Evolutionary conservation across 2,113 vertebrate genomes (phyloP), one percentile per base, ranked within the genome.

Genomic region (Rynchops niger): DNA sequence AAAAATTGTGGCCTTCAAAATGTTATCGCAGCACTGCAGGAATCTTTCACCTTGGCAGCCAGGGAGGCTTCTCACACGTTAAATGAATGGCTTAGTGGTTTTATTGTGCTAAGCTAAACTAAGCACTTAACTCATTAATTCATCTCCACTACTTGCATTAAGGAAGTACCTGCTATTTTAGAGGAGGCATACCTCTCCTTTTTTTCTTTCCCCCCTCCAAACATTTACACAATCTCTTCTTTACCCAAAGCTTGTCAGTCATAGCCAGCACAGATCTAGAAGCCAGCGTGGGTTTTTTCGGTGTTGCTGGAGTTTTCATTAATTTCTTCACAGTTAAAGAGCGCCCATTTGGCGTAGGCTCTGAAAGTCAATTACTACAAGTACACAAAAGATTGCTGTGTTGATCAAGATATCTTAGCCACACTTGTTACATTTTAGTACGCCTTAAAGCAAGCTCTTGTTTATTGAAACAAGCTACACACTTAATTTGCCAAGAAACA

Each of bases 41-140:
- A 96, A 87, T 93, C 92, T 93, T 82, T 96, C 94, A 97, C 82
- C 62, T 94, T 97, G 93, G 88, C 94, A 97, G 70, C 93, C 55
- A 95, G 91, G 40, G 53, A 92, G 66, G 49, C 70, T 97, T 86
- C 83, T 95, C 82, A 62, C 43, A 66, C 80, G 67, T 76, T 94
- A 90, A 96, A 70, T 95, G 90, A 95, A 95, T 93, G 67, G 93
- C 92, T 78, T 91, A 82, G 86, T 56, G 86, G 81, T 65, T 62
- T 81, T 95, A 47, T 94, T 95, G 76, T 94, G 93, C 95, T 95
- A 93, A 96, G 59, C 71, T 97, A 94, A 88, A 90, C 73, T 95
- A 90, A 94, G 72, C 90, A 36, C 91, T 96, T 97, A 81, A 96
- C 86, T 96, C 93, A 95, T 78, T 96, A 94, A 97, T 97, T 94